Conservation (phyloP, 2,797 vertebrate genomes). For the Apodemus agrarius region DNA sequence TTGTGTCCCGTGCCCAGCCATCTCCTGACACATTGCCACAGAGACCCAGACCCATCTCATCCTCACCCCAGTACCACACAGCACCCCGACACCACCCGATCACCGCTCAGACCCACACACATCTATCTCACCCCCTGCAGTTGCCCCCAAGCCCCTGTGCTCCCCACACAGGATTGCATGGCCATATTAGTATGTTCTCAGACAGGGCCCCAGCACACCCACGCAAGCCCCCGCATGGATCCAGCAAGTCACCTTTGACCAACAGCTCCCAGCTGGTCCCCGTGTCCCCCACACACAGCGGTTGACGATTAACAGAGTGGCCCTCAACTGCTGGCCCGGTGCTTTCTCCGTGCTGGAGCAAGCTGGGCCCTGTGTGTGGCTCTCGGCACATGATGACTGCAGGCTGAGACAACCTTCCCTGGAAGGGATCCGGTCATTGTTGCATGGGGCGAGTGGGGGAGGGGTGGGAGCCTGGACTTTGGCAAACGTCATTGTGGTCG, state of each 20-base stretch:
- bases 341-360: neutral
- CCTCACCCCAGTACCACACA: too few relatives aligned
- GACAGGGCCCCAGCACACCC: neutral
- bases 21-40: too few relatives aligned
- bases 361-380: neutral
- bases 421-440: neutral
- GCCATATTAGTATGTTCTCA: fast-evolving
- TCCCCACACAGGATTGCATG: neutral
- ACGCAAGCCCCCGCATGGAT: neutral
- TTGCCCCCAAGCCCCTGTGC: neutral
- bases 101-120: neutral
- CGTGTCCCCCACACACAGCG: too few relatives aligned
- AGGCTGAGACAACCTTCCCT: neutral
- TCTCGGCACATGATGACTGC: neutral
- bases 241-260: neutral
- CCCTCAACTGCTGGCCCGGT: neutral
- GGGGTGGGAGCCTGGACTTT: neutral
- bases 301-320: neutral
- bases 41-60: neutral
- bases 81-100: too few relatives aligned
- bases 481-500: neutral
- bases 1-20: too few relatives aligned
- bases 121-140: neutral
- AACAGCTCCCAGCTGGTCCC: neutral
- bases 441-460: too few relatives aligned